phyloP scores from a whole-genome alignment of 2,888 invertebrate species.

The Eurytoma adleriae region DNA sequence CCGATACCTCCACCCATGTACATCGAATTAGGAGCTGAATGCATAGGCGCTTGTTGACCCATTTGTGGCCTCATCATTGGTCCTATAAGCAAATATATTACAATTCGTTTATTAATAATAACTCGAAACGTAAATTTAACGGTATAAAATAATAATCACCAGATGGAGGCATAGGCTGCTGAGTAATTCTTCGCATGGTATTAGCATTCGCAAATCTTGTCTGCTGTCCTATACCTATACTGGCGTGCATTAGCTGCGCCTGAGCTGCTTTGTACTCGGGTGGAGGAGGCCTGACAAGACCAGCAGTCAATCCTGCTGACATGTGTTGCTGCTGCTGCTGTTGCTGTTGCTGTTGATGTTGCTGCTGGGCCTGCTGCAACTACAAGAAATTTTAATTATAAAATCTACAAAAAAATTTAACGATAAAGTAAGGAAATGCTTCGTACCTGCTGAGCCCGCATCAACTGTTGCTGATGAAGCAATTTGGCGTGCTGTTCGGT shows the following conservation, averaged over 20 bases:
- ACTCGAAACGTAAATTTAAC: too few species aligned
- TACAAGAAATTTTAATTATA: not conserved
- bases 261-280: slow-evolving; percentile 89
- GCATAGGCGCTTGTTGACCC: slow-evolving; percentile 78
- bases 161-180: slow-evolving; percentile 84
- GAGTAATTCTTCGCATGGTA: slow-evolving; percentile 82
- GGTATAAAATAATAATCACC: slow-evolving; percentile 74
- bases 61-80: slow-evolving; percentile 84
- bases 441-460: slow-evolving; percentile 72
- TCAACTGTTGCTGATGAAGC: slow-evolving; percentile 79
- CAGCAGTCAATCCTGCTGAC: slow-evolving; percentile 72
- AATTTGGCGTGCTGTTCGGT: slow-evolving; percentile 83
- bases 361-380: slow-evolving; percentile 69
- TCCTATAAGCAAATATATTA: slow-evolving; percentile 71
- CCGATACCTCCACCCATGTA: slow-evolving; percentile 72
- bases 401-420: not conserved
- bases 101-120: not conserved
- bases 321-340: slow-evolving; percentile 76
- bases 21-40: slow-evolving; percentile 74
- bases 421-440: not conserved
- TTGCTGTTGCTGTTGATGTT: slow-evolving; percentile 77
- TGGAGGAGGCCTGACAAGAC: slow-evolving; percentile 84
- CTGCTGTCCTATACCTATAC: slow-evolving; percentile 74
- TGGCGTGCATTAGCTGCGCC: slow-evolving; percentile 79
- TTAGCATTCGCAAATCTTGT: slow-evolving; percentile 78